These are phyloP conservation scores for Mythimna lalbum DNA, from an alignment of 2,888 invertebrate genomes.

Conservation along the genomic window DNA sequence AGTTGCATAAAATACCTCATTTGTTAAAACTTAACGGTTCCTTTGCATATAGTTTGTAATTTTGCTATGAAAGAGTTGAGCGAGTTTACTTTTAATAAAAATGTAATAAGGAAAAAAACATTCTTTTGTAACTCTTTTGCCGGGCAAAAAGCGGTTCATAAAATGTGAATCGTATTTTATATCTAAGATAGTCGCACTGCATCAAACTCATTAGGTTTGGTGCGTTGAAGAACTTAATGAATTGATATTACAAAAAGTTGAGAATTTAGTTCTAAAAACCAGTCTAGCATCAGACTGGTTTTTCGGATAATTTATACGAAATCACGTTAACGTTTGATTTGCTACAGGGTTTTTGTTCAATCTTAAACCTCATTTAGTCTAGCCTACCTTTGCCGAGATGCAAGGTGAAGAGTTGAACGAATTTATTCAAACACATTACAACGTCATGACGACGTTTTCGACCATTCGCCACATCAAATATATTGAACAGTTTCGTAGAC, in stretches of 20 bases:
- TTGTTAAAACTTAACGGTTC: conserved; percentile 4
- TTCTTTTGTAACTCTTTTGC: no score
- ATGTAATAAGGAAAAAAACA: no score
- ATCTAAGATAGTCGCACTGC: no score
- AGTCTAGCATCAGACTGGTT: not conserved
- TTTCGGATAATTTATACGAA: not conserved
- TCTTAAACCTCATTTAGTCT: not conserved
- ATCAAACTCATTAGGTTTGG: not conserved
- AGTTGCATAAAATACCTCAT: not conserved
- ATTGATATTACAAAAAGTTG: not conserved
- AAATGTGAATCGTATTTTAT: no score
- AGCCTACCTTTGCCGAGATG: not conserved
- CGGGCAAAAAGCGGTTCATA: no score
- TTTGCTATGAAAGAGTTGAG: not conserved
- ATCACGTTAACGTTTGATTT: not conserved
- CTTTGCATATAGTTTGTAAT: not conserved
- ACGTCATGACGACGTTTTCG: not conserved
- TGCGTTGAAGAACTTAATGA: not conserved
- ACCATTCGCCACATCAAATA: not conserved
- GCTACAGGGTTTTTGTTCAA: no score
- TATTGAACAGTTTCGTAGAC: not conserved
- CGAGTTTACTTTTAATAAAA: not conserved
- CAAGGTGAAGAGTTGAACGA: no score
- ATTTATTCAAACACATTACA: no score
- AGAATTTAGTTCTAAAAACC: not conserved